A percentile compares a stretch with the other conserved stretches of the same genome.
phyloP scores from a whole-genome alignment of 2,797 vertebrate species.

The Arvicola amphibius region DNA sequence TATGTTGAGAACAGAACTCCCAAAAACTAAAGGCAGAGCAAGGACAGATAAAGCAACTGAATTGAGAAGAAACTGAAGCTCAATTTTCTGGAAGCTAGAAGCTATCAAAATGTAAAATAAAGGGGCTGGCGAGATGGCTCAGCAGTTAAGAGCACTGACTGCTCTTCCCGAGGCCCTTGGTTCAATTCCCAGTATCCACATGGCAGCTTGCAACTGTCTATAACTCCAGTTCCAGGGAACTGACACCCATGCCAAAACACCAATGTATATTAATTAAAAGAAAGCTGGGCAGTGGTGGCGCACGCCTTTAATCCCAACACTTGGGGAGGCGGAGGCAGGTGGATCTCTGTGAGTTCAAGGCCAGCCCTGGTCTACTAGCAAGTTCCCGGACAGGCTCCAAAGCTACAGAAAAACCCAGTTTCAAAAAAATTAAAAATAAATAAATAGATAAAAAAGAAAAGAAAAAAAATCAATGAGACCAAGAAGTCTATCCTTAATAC shows the following conservation, averaged over 20 bases:
- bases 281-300: too few relatives aligned
- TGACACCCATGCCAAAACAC: not conserved
- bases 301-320: too few relatives aligned
- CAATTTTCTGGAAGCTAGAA: not conserved
- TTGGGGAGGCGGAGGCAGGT: too few relatives aligned
- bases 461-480: conserved; percentile 27
- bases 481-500: conserved; percentile 33
- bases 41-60: not conserved
- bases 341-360: too few relatives aligned
- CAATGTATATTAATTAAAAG: not conserved
- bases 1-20: not conserved
- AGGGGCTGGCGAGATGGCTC: not conserved
- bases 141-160: not conserved
- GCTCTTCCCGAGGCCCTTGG: not conserved
- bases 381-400: too few relatives aligned
- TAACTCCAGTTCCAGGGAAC: not conserved
- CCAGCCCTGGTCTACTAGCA: too few relatives aligned
- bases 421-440: not conserved
- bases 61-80: conserved; percentile 31
- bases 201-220: not conserved
- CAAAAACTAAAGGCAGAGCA: conserved; percentile 53
- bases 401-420: too few relatives aligned
- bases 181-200: not conserved
- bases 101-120: not conserved
- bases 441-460: not conserved